Evolutionary conservation across 2,888 invertebrate species (phyloP).

Genomic region (Agonopterix alstromeriana): DNA sequence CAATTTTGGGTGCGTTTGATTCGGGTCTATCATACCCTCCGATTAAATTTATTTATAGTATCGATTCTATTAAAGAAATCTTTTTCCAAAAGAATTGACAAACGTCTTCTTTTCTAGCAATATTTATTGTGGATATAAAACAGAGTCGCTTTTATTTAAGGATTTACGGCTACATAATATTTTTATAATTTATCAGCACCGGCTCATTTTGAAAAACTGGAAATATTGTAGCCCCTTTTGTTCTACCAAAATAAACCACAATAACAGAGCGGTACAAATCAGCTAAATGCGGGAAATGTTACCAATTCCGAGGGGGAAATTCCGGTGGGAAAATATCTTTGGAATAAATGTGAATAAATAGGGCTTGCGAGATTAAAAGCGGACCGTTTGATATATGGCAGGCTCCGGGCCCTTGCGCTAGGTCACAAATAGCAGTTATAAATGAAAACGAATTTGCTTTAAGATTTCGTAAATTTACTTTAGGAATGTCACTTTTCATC

Average conservation of each 20-base stretch:
- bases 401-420: constrained; percentile 31
- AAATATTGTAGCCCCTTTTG: constrained; percentile 50
- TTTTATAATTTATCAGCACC: constrained; percentile 6
- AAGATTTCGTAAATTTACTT: constrained; percentile 27
- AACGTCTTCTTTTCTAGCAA: no score
- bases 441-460: constrained; percentile 31
- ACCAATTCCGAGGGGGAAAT: constrained; percentile 64
- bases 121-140: no score
- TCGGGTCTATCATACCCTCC: no score
- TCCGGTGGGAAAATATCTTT: constrained; percentile 68
- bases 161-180: neutral
- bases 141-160: no score
- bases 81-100: no score
- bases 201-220: constrained; percentile 43
- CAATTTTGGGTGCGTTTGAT: no score
- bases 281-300: constrained; percentile 61
- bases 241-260: constrained; percentile 50
- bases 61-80: no score
- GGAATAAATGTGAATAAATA: constrained; percentile 71
- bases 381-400: constrained; percentile 57
- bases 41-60: no score
- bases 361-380: constrained; percentile 68
- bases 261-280: constrained; percentile 59
- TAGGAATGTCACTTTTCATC: neutral
- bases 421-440: constrained; percentile 32